These are phyloP conservation scores for Hyposoter dolosus DNA, from an alignment of 2,888 invertebrate species.

Conservation along the genomic window DNA sequence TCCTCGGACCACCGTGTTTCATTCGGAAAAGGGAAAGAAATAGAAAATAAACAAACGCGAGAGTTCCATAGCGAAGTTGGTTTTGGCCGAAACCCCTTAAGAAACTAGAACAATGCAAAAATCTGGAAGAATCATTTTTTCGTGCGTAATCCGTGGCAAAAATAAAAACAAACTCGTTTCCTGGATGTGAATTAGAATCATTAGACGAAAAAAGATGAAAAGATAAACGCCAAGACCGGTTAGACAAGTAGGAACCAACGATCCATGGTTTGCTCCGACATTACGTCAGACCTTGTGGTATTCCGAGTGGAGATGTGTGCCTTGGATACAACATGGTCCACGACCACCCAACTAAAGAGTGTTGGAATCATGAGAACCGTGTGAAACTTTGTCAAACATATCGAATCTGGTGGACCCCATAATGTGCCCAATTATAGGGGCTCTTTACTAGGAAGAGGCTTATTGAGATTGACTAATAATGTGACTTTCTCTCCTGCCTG, in stretches of 20 bases:
- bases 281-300: slow-evolving; percentile 7
- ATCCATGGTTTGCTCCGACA: not conserved
- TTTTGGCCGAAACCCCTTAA: not conserved
- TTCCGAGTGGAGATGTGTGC: not conserved
- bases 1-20: slow-evolving; percentile 17
- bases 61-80: not conserved
- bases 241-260: not conserved
- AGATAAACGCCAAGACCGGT: slow-evolving; percentile 32
- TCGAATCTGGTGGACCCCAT: not conserved
- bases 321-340: not conserved
- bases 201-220: not conserved
- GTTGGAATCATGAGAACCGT: not conserved
- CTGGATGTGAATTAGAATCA: not conserved
- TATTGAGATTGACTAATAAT: not conserved
- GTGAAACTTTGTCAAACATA: slow-evolving; percentile 3
- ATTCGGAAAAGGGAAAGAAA: not conserved
- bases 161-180: not conserved
- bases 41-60: not conserved
- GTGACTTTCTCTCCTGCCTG: not conserved
- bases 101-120: not conserved
- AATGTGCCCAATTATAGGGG: not conserved
- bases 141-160: not conserved
- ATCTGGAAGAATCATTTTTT: not conserved
- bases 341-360: not conserved
- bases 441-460: not conserved